These are phyloP conservation scores for Columba janthina DNA, from an alignment of 2,113 vertebrate genomes.

Conservation along the genomic window DNA sequence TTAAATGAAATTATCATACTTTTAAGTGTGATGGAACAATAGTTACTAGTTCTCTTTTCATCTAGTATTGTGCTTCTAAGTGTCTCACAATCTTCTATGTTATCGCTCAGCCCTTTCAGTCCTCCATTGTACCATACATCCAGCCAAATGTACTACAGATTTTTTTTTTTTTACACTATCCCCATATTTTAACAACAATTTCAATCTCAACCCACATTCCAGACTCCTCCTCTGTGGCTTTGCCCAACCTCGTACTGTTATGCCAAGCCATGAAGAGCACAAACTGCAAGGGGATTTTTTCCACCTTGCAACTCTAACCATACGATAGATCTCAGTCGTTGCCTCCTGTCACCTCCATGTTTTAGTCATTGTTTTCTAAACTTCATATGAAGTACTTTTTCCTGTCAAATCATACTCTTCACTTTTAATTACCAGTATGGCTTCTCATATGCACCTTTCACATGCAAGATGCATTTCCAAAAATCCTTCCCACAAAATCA, in stretches of 20 bases:
- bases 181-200: neutral
- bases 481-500: neutral
- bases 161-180: neutral
- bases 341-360: neutral
- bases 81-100: neutral
- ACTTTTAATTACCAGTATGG: neutral
- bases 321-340: neutral
- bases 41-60: neutral
- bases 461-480: neutral
- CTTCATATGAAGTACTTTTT: neutral
- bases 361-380: neutral
- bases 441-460: neutral
- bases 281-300: neutral
- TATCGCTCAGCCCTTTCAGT: fast-evolving
- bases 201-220: neutral
- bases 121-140: neutral
- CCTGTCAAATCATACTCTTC: neutral
- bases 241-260: neutral
- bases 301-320: neutral
- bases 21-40: neutral
- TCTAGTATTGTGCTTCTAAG: neutral
- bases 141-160: neutral
- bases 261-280: neutral
- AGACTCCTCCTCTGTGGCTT: neutral
- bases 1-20: neutral